Evolutionary conservation across 1,140 invertebrate species (phyloP), one percentile per base, ranked within the genome.

Genomic region (Acyrthosiphon pisum): DNA sequence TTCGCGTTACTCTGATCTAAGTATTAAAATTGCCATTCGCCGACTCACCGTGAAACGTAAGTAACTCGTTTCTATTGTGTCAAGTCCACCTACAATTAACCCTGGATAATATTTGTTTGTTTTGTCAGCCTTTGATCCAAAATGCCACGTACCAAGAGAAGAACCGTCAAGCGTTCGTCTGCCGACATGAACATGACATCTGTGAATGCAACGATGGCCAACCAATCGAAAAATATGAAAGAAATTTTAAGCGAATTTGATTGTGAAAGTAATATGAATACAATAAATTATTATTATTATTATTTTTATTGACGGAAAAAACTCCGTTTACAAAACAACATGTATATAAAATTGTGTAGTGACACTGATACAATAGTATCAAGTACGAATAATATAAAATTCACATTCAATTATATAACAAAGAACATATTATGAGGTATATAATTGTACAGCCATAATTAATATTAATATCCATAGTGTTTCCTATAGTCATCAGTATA

Each of bases 71-170:
- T 26, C 11, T 30, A 11, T 86, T 4, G 44, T 26, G 30, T 86
- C 30, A 18, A n/a, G 30, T 68, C 9, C 37, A 14, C 7, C 1
- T 26, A 86, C 11, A 46, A 9, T 46, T 30, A 8, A 86, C 9
- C 18, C 44, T 26, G 9, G 6, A 11, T 11, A 84, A 84, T 26
- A 44, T 86, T 41, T 84, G 26, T 88, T 35, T 8, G 37, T 22
- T 48, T 53, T n/a, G 50, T 4, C n/a, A 41, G 9, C 4, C 35
- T 23, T 35, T 6, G 3, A 30, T 35, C 26, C 11, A 56, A 41
- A 44, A 93, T 93, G 91, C 91, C 91, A 50, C 48, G 91, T 30
- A 93, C 91, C 18, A 93, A 93, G 81, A 93, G 81, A 93, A 86
- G 81, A 86, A 93, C 91, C 1, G 37, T 22, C 2, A 93, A 86